Base-by-base conservation (phyloP, 92 coral and sea anemone species). In the Palythoa caribaeorum region DNA sequence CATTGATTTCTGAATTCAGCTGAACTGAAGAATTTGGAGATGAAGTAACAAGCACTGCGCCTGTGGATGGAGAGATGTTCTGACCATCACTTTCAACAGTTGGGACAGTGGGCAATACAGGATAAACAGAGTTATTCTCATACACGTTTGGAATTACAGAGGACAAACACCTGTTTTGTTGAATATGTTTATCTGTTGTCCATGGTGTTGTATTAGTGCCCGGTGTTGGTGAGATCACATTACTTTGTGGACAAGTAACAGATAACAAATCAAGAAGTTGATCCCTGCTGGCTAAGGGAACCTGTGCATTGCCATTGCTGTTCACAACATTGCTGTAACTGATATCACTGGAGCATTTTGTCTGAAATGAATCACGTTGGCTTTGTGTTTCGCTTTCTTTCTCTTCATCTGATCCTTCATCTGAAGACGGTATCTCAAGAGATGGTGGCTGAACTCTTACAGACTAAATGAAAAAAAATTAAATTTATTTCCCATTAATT, bases 361-460 rank as follows among this genome's bases (percentile, higher is more conserved):
- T 19, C 44, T 21, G 44, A 21, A 13, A 11, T 66, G 86, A 57
- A 37, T 81, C 39, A 0, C 21, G 9, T 15, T 5, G 1, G 39
- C 86, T 47, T 47, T 71, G 86, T 47, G 15, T 13, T 21, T 10
- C 40, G 5, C 65, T 47, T 2, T 47, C 86, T 81, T 63, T 40
- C 20, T 81, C 76, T 20, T 44, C 55, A 3, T 47, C 62, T 28
- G 57, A 54, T 10, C 16, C 84, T 35, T 79, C 84, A 62, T 62
- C 84, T 79, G 84, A 79, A n/a, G 84, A 79, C 73, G 38, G 38
- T 10, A 79, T 13, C 11, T 63, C 73, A 7, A 79, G 38, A 38
- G 72, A 44, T 62, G 84, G 73, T 79, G 84, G 84, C 37, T 57
- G 12, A 3, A 79, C 71, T 8, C 84, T 79, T 37, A 5, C 35